Evolutionary conservation across 1,140 invertebrate species (phyloP).

Genomic region (Drosophila hydei): DNA sequence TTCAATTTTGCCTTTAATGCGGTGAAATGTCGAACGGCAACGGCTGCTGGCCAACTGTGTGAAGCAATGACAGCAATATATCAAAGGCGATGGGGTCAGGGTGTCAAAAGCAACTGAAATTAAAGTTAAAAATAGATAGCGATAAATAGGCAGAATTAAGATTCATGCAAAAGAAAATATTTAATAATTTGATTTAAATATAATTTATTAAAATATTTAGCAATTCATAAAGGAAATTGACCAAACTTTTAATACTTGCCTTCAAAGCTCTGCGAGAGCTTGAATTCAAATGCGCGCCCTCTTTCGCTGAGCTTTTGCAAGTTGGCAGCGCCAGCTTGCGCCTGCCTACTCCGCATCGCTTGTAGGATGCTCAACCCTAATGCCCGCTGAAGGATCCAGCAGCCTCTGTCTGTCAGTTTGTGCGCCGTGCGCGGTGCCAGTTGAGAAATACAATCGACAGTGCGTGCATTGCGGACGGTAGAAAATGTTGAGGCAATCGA

Average conservation of each 20-base stretch:
- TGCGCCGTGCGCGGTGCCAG: constrained; percentile 72
- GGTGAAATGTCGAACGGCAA: constrained; percentile 23
- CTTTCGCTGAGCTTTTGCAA: constrained; percentile 28
- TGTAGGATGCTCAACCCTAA: constrained; percentile 55
- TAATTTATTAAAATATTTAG: no score
- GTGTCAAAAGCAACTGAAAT: not conserved
- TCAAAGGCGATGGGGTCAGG: not conserved
- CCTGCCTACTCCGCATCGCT: constrained; percentile 22
- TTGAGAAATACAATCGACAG: constrained; percentile 61
- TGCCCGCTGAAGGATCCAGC: constrained; percentile 50
- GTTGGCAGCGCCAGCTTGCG: constrained; percentile 30
- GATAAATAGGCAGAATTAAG: no score
- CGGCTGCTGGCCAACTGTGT: constrained; percentile 44
- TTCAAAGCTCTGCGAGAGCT: no score
- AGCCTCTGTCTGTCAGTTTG: constrained; percentile 55
- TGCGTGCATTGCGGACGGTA: constrained; percentile 66
- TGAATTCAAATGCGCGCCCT: constrained; percentile 36
- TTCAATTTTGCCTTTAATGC: not conserved
- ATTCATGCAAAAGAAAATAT: no score
- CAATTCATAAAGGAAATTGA: no score
- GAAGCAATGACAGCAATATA: constrained; percentile 33
- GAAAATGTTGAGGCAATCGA: constrained; percentile 35
- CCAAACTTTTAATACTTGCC: no score
- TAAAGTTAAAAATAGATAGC: not conserved
- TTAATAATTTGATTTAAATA: no score